Evolutionary conservation across 2,888 invertebrate genomes (phyloP).

Genomic region (Galerucella nymphaeae): DNA sequence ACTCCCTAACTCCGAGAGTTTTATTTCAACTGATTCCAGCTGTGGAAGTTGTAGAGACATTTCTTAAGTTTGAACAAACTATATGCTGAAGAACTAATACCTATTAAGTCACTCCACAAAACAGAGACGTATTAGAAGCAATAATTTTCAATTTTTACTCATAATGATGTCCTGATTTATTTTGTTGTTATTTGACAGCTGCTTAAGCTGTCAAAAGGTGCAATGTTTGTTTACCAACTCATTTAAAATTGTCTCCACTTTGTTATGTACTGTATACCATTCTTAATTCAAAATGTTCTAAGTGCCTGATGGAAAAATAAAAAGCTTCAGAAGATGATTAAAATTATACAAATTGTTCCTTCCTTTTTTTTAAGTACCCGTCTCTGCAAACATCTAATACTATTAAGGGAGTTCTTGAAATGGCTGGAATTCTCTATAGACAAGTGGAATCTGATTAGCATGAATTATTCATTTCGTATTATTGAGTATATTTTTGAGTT

Average conservation of each 20-base stretch:
- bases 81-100: slow-evolving; percentile 28
- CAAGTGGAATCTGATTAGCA: slow-evolving; percentile 41
- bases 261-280: too few species aligned
- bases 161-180: too few species aligned
- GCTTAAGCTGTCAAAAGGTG: too few species aligned
- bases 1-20: slow-evolving; percentile 31
- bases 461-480: slow-evolving; percentile 35
- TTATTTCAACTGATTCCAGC: slow-evolving; percentile 39
- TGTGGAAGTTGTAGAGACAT: slow-evolving; percentile 34
- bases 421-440: slow-evolving; percentile 35
- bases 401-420: slow-evolving; percentile 26
- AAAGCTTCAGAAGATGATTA: not conserved
- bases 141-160: not conserved
- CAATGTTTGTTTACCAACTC: too few species aligned
- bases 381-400: slow-evolving; percentile 17
- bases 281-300: not conserved
- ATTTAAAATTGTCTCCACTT: too few species aligned
- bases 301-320: not conserved
- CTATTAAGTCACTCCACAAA: slow-evolving; percentile 3
- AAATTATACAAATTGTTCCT: not conserved
- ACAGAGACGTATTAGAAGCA: slow-evolving; percentile 1
- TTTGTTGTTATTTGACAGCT: too few species aligned
- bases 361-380: not conserved
- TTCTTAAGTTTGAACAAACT: slow-evolving; percentile 27
- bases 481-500: slow-evolving; percentile 39